Evolutionary conservation across 2,888 invertebrate species (phyloP).

Genomic region (Embidobia sp.): DNA sequence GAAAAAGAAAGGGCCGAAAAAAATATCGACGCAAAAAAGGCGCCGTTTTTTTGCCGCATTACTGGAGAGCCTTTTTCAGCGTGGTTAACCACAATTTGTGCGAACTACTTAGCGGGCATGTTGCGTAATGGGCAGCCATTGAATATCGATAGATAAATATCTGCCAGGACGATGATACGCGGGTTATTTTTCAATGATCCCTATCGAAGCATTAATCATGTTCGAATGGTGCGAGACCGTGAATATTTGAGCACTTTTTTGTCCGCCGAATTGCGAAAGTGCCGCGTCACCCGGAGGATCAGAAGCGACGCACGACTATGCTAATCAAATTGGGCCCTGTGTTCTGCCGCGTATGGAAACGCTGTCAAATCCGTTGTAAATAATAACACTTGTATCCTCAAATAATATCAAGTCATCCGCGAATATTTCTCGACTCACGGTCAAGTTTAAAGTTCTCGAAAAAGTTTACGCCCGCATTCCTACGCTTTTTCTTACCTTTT

Average conservation of each 20-base stretch:
- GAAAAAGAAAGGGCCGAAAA: conserved; percentile 9
- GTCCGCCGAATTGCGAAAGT: conserved; percentile 15
- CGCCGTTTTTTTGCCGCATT: conserved; percentile 23
- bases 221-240: conserved; percentile 36
- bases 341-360: conserved; percentile 9
- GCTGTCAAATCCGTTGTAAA: conserved; percentile 47
- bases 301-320: conserved; percentile 24
- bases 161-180: conserved; percentile 40
- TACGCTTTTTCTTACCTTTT: no score
- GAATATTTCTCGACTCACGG: conserved; percentile 3
- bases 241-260: conserved; percentile 39
- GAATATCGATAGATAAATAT: conserved; percentile 46
- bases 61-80: conserved; percentile 31
- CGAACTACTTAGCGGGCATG: conserved; percentile 43
- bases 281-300: conserved; percentile 36
- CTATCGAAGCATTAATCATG: conserved; percentile 50
- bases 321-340: conserved; percentile 32
- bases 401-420: conserved; percentile 46
- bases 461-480: no score
- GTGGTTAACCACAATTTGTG: conserved; percentile 49
- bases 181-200: conserved; percentile 45
- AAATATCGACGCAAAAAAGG: no score
- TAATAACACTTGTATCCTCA: conserved; percentile 40
- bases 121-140: conserved; percentile 51
- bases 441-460: neutral